Conservation (phyloP, 2,113 vertebrate species). For the Sylvietta virens region DNA sequence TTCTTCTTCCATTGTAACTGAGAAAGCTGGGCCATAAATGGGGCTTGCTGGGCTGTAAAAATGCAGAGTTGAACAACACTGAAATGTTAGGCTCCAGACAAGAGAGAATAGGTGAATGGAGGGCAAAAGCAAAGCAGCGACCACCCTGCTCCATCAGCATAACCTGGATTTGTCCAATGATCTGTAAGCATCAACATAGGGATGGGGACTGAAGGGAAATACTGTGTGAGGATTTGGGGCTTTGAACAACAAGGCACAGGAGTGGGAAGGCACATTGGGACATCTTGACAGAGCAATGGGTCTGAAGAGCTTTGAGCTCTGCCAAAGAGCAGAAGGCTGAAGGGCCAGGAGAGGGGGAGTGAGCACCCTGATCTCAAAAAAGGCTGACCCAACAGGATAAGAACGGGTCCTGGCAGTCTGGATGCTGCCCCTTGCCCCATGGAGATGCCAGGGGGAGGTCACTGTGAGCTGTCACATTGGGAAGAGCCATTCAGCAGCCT, state of each 20-base stretch:
- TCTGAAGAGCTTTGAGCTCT: neutral
- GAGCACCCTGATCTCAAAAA: neutral
- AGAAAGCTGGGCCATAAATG: neutral
- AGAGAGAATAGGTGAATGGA: neutral
- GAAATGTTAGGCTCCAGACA: neutral
- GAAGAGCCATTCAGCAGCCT: neutral
- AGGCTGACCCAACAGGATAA: neutral
- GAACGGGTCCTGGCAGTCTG: neutral
- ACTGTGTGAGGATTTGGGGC: neutral
- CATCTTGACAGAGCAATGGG: neutral
- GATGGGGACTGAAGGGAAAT: neutral
- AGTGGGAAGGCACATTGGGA: neutral
- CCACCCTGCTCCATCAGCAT: neutral
- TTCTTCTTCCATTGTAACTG: neutral
- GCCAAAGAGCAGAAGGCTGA: neutral
- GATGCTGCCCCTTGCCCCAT: neutral
- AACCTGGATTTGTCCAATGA: neutral
- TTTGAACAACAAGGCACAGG: neutral
- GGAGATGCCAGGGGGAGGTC: neutral
- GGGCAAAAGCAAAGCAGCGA: neutral
- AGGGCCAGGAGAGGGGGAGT: neutral
- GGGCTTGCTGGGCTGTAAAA: neutral
- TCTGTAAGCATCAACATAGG: accelerated
- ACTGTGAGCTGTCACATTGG: neutral
- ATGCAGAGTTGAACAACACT: neutral